Evolutionary conservation across 92 coral and sea anemone genomes (phyloP).

Genomic region (Micromussa lordhowensis): DNA sequence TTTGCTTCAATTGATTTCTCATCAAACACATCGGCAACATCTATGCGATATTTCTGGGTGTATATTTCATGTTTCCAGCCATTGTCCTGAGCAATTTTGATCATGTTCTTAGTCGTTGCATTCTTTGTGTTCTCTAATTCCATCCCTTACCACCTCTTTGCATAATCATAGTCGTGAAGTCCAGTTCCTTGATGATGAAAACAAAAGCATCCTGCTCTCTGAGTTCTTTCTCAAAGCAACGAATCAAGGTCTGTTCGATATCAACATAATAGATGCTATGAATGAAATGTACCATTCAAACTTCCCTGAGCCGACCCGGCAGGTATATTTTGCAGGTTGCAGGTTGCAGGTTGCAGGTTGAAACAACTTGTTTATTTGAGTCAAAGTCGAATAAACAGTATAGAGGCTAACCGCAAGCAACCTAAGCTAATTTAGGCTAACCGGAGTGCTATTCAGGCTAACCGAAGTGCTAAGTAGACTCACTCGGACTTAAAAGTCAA

Average conservation of each 20-base stretch:
- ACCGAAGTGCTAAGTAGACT: too few species aligned
- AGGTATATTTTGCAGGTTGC: too few species aligned
- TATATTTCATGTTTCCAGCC: conserved; percentile 17
- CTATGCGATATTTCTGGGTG: conserved; percentile 26
- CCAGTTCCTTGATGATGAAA: neutral
- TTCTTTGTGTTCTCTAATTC: neutral
- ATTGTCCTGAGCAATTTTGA: neutral
- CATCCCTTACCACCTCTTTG: neutral
- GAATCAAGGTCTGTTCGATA: conserved; percentile 25
- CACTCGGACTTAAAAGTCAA: too few species aligned
- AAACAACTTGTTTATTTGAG: too few species aligned
- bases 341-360: too few species aligned
- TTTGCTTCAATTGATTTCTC: conserved; percentile 50
- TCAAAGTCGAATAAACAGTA: too few species aligned
- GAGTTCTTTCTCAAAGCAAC: conserved; percentile 5
- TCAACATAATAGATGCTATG: conserved; percentile 16
- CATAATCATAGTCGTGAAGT: neutral
- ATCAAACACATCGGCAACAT: conserved; percentile 45
- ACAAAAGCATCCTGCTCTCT: neutral
- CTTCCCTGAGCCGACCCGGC: too few species aligned
- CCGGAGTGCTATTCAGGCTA: too few species aligned
- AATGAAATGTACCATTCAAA: conserved; percentile 58
- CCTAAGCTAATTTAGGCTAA: too few species aligned
- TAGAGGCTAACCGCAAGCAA: too few species aligned
- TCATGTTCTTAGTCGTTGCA: neutral